A percentile compares a stretch with the other conserved stretches of the same genome.
Conservation (phyloP, 2,113 vertebrate species). For the Platichthys stellatus region DNA sequence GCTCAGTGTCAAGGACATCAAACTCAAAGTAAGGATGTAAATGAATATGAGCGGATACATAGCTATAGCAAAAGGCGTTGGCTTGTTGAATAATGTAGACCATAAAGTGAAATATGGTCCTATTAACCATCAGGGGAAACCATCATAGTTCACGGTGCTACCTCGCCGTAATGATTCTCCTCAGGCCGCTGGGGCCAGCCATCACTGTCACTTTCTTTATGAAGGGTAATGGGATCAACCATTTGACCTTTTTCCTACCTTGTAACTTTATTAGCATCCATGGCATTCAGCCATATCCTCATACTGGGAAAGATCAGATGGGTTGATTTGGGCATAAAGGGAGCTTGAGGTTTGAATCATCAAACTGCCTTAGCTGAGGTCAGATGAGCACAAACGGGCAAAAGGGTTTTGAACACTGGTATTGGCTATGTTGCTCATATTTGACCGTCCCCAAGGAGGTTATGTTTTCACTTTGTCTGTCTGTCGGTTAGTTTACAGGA, state of each 20-base stretch:
- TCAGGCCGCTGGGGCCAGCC: slow-evolving; percentile 42
- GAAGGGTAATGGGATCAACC: slow-evolving; percentile 64
- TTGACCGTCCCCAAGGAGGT: too few species aligned
- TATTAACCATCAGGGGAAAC: slow-evolving; percentile 45
- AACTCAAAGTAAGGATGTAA: slow-evolving; percentile 38
- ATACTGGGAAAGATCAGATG: slow-evolving; percentile 13
- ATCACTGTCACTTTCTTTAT: slow-evolving; percentile 64
- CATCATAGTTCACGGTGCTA: slow-evolving; percentile 18
- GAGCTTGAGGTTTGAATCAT: slow-evolving; percentile 5
- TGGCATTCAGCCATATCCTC: slow-evolving; percentile 28
- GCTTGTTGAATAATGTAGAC: slow-evolving; percentile 63
- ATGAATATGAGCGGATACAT: slow-evolving; percentile 47
- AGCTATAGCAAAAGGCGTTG: slow-evolving; percentile 48
- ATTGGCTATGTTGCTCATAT: too few species aligned
- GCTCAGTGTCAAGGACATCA: slow-evolving; percentile 52
- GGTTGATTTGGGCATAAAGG: neutral
- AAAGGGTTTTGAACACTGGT: neutral
- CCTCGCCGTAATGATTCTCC: slow-evolving; percentile 51
- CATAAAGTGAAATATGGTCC: slow-evolving; percentile 56
- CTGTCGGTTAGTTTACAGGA: too few species aligned
- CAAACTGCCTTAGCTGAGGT: neutral
- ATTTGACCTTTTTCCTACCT: slow-evolving; percentile 53
- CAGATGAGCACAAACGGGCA: neutral
- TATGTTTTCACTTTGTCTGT: too few species aligned
- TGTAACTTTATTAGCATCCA: slow-evolving; percentile 59